These are phyloP conservation scores for Urocitellus parryii DNA, from an alignment of 2,113 vertebrate species.

Conservation along the genomic window DNA sequence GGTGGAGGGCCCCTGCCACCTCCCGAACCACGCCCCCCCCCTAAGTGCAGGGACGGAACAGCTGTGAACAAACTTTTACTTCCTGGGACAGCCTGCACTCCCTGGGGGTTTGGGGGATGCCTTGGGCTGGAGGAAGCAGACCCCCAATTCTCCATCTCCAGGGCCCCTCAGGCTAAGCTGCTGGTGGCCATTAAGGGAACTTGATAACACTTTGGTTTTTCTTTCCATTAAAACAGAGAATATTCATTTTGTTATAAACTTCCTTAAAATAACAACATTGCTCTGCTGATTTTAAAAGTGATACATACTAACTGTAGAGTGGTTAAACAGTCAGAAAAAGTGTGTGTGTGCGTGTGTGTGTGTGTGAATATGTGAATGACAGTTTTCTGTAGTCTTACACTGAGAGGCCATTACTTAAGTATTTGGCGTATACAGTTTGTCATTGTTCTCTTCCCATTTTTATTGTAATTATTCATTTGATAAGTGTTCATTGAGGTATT, in stretches of 20 bases:
- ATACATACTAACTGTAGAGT: not conserved
- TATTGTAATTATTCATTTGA: not conserved
- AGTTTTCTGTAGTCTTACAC: not conserved
- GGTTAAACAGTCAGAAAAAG: slow-evolving; percentile 11
- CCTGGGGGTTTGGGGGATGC: not conserved
- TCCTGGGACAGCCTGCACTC: not conserved
- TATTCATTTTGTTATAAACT: slow-evolving; percentile 15
- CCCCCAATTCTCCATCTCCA: not conserved
- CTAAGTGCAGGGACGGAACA: not conserved
- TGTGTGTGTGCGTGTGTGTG: no score
- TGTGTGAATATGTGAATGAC: not conserved
- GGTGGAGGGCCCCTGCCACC: not conserved
- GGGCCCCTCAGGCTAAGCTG: not conserved
- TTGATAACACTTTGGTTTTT: not conserved
- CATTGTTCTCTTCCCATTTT: not conserved
- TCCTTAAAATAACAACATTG: slow-evolving; percentile 4
- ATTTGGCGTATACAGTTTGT: not conserved
- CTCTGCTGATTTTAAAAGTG: slow-evolving; percentile 36
- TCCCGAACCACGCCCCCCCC: no score
- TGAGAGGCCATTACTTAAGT: not conserved
- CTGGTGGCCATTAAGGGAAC: not conserved
- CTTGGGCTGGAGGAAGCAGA: not conserved
- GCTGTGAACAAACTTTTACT: not conserved
- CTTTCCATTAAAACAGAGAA: not conserved
- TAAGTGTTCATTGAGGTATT: not conserved